Percentiles rank a stretch among this genome's conserved stretches.
phyloP scores from a whole-genome alignment of 2,113 vertebrate genomes.

The Piaya cayana region DNA sequence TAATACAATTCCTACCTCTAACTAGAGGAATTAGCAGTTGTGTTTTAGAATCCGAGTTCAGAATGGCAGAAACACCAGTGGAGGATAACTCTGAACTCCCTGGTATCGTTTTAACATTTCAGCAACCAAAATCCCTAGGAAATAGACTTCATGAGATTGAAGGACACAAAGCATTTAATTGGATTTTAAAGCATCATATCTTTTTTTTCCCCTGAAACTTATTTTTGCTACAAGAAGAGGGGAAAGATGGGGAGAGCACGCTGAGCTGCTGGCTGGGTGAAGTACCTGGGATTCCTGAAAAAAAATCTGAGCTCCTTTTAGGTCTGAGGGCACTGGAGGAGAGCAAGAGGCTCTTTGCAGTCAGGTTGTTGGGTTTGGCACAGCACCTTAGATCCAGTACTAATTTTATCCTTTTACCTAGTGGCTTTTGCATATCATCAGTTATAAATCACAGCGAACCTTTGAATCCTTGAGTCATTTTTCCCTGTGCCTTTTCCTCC shows the following conservation, averaged over 20 bases:
- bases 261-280: background rate
- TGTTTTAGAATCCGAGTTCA: background rate
- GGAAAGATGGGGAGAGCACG: background rate
- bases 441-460: background rate
- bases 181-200: background rate
- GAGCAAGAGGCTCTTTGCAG: background rate
- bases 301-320: background rate
- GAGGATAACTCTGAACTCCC: background rate
- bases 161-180: background rate
- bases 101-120: background rate
- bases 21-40: background rate
- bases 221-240: background rate
- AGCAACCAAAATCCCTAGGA: background rate
- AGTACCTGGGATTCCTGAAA: background rate
- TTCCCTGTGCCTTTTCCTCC: background rate
- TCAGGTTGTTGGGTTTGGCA: background rate
- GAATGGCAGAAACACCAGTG: background rate
- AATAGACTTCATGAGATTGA: background rate
- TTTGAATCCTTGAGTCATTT: conserved; percentile 26
- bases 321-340: background rate
- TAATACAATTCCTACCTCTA: background rate
- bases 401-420: background rate
- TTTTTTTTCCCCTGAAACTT: background rate
- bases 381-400: background rate
- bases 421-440: background rate